A percentile compares a stretch with the other conserved stretches of the same genome.
phyloP scores from a whole-genome alignment of 2,797 vertebrate genomes.

The Stomatorhinus walkeri region DNA sequence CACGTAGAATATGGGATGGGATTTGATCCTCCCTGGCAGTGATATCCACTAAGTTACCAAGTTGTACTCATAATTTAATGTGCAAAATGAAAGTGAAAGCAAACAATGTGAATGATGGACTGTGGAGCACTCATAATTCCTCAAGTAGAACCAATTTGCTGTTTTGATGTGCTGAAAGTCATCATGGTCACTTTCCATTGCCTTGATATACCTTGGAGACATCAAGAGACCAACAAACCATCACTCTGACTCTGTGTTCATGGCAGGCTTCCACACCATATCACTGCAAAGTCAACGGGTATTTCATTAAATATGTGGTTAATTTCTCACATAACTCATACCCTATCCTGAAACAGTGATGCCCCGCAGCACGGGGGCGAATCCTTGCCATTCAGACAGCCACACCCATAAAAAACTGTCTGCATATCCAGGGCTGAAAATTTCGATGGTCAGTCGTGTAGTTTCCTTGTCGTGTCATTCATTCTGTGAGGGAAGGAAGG shows the following conservation, averaged over 20 bases:
- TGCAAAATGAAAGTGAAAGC: not conserved
- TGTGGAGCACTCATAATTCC: not conserved
- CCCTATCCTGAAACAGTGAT: not conserved
- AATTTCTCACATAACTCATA: not conserved
- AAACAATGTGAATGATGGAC: not conserved
- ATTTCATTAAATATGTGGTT: not conserved
- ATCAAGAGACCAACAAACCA: not conserved
- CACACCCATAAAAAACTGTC: not conserved
- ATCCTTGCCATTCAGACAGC: not conserved
- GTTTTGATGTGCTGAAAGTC: conserved; percentile 7
- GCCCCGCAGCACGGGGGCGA: not conserved
- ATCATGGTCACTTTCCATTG: conserved; percentile 3
- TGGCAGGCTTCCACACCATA: not conserved
- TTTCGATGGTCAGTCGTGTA: not conserved
- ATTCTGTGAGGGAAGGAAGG: not conserved
- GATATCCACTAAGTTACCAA: not conserved
- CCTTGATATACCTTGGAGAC: not conserved
- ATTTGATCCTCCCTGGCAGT: not conserved
- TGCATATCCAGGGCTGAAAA: not conserved
- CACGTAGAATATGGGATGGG: not conserved
- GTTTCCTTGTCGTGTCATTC: conserved; percentile 5
- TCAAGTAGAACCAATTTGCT: not conserved
- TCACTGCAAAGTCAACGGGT: not conserved
- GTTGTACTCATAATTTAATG: not conserved
- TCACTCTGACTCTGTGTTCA: not conserved